Conservation (phyloP, 92 coral and sea anemone species). For the Palythoa caribaeorum region DNA sequence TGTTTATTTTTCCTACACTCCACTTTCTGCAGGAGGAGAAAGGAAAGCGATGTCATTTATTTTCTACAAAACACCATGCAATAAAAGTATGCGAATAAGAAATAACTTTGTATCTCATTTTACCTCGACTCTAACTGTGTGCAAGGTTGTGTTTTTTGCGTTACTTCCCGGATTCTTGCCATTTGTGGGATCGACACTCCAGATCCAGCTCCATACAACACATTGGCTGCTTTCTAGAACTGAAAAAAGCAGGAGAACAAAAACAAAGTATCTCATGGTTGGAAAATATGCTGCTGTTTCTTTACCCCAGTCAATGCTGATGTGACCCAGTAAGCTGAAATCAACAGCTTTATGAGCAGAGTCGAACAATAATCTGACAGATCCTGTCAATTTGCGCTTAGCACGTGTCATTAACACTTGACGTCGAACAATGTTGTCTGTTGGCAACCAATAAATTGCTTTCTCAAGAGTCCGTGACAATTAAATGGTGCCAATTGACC, state of each 20-base stretch:
- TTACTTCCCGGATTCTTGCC: conserved; percentile 24
- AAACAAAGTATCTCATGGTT: conserved; percentile 64
- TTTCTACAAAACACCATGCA: neutral
- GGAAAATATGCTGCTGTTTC: neutral
- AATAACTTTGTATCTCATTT: neutral
- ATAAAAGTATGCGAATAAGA: neutral
- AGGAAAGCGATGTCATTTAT: neutral
- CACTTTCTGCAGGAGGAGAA: conserved; percentile 44
- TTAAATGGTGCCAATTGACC: conserved; percentile 43
- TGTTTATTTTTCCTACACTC: conserved; percentile 87
- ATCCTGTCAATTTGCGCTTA: conserved; percentile 34
- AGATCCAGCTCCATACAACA: conserved; percentile 90
- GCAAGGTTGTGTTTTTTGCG: conserved; percentile 17
- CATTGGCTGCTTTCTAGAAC: conserved; percentile 64
- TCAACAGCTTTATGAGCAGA: conserved; percentile 46
- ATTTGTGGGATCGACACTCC: conserved; percentile 74
- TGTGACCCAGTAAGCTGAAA: conserved; percentile 10
- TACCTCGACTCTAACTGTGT: conserved; percentile 33
- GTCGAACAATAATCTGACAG: conserved; percentile 32
- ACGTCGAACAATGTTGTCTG: conserved; percentile 61
- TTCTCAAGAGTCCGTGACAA: conserved; percentile 63
- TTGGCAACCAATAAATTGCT: conserved; percentile 64
- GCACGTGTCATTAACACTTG: conserved; percentile 86
- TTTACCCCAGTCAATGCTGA: conserved; percentile 22
- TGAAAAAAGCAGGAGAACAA: conserved; percentile 52